A percentile compares a stretch with the other conserved stretches of the same genome.
Conservation (phyloP, 1,140 invertebrate species). For the Rhizoglyphus robini region DNA sequence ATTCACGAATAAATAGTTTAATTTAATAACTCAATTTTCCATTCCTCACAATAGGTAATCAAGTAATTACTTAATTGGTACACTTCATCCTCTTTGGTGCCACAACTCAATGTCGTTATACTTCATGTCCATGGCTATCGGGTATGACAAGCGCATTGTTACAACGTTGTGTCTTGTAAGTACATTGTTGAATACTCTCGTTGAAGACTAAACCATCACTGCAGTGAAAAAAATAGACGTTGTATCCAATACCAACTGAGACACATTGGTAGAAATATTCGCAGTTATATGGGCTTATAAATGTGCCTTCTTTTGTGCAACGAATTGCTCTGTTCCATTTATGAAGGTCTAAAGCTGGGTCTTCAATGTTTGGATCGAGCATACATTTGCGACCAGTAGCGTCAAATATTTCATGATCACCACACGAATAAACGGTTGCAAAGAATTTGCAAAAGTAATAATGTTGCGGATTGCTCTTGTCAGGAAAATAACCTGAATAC, state of each 20-base stretch:
- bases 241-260: neutral
- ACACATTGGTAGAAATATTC: neutral
- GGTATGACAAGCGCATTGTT: neutral
- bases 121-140: neutral
- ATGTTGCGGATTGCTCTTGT: neutral
- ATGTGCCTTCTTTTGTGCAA: neutral
- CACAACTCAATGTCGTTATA: too few species aligned
- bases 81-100: too few species aligned
- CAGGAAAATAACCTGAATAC: neutral
- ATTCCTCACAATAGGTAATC: too few species aligned
- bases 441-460: neutral
- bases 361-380: neutral
- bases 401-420: neutral
- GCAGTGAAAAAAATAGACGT: neutral
- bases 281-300: neutral
- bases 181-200: neutral
- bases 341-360: neutral
- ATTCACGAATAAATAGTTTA: too few species aligned
- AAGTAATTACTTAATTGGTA: too few species aligned
- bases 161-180: neutral
- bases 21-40: too few species aligned
- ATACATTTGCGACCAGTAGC: neutral
- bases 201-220: neutral
- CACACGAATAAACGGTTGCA: neutral
- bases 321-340: neutral